Evolutionary conservation across 2,113 vertebrate genomes (phyloP), one percentile per base, ranked within the genome.

Genomic region (Nansenia antarctica): DNA sequence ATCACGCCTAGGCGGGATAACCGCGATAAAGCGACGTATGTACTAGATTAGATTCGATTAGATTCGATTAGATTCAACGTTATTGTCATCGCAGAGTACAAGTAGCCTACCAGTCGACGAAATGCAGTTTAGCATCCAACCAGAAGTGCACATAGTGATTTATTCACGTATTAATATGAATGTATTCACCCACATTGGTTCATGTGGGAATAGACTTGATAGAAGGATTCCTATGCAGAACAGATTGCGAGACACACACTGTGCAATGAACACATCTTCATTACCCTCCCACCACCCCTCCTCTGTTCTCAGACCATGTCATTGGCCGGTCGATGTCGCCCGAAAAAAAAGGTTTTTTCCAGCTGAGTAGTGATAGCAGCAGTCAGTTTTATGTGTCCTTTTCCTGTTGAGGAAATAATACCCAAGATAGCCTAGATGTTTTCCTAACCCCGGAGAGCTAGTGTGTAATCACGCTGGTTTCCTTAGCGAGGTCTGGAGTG

Each of bases 291-390:
- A 67, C 76, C 74, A 39, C 69, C 54, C 79, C 85, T 74, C 85
- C 82, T 84, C 76, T 65, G 69, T 45, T 62, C 78, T 84, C 73
- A 80, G 77, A 84, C 69, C 55, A 77, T 79, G 64, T 72, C 73
- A 67, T 73, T 35, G 37, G 74, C 84, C n/a, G 71, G 63, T 32
- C 2, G 67, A 76, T 77, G 39, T 74, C 67, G n/a, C 34, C 78
- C 79, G 80, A 59, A 65, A 32, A 62, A 73, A 57, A n/a, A n/a
- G n/a, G n/a, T n/a, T n/a, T 74, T 84, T 52, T 72, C 73, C 63
- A 26, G 39, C 62, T 60, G 64, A 77, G 60, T 70, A 47, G 53
- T 80, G 66, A 77, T 63, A 34, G 72, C 72, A 66, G 65, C 65
- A 67, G 67, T 72, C 65, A 67, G 45, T 49, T 49, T 49, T 49